These are phyloP conservation scores for Pseudomyrmex pallidus DNA, from an alignment of 1,140 invertebrate species.

Conservation along the genomic window DNA sequence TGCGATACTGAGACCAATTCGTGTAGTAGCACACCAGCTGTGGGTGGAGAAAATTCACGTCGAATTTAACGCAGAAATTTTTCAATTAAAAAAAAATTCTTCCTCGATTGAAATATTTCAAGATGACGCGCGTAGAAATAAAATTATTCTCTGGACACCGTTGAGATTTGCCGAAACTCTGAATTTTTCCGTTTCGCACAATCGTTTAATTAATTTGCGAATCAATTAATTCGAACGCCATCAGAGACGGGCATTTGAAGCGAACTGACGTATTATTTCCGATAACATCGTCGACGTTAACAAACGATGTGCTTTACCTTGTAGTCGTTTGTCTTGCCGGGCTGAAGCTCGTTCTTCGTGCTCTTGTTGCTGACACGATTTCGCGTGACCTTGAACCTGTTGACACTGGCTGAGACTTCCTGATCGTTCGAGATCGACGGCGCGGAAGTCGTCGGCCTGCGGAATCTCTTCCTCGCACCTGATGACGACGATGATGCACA, in stretches of 20 bases:
- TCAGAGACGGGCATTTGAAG: too few relatives aligned
- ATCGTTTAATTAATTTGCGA: slow-evolving; percentile 1
- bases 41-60: background rate
- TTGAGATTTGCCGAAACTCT: too few relatives aligned
- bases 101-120: too few relatives aligned
- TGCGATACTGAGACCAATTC: slow-evolving; percentile 98
- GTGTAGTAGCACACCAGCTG: slow-evolving; percentile 97
- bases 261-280: background rate
- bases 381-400: slow-evolving; percentile 89
- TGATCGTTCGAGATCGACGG: slow-evolving; percentile 86
- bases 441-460: slow-evolving; percentile 84
- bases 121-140: too few relatives aligned
- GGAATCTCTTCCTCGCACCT: slow-evolving; percentile 86
- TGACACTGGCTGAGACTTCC: slow-evolving; percentile 88
- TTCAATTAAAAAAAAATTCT: too few relatives aligned
- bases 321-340: slow-evolving; percentile 86
- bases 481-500: slow-evolving; percentile 7
- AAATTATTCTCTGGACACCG: too few relatives aligned
- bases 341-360: slow-evolving; percentile 86
- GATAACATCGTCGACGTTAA: background rate
- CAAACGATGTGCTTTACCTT: slow-evolving; percentile 80
- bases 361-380: slow-evolving; percentile 86
- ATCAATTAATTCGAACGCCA: too few relatives aligned
- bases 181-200: background rate
- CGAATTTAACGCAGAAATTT: slow-evolving; percentile 12